Base-by-base conservation (phyloP, 2,113 vertebrate species). In the Notarius lentiginosus region DNA sequence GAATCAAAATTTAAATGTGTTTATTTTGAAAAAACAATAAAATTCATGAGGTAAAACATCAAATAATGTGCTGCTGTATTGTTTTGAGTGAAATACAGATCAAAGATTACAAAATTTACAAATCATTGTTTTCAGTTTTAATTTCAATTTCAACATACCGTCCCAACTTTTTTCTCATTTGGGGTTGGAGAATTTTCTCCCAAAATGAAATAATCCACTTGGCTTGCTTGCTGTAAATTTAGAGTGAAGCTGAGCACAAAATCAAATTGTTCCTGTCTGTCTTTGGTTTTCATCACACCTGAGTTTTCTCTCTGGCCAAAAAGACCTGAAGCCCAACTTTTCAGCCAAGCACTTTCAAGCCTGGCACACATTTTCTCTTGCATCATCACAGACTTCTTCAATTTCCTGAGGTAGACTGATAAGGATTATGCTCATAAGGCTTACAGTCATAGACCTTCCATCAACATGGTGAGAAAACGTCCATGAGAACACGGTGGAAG, bases 391-490 rank as follows among this genome's bases (percentile, higher is more conserved):
- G n/a, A 55, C 24, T 55, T 79, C 75, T 55, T 27, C 75, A 27
- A 55, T 79, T 55, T 79, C 24, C 75, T 79, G 49, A 14, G 51
- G n/a, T 20, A 20, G 53, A 56, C 77, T 20, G 77, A 79, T 79
- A 79, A 79, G 77, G 77, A 79, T 79, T 79, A 58, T 80, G 27
- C 55, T 56, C 75, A 55, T 79, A 79, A 79, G 51, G 75, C 55
- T 80, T 80, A 80, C 2, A 2, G 51, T 27, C 47, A 75, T 51
- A 75, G 47, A 51, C 47, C 24, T 27, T 79, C 75, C 56, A 41
- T 22, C 10, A 81, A 47, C 56, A 47, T 61, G 56, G 17, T 41
- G 79, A 41, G 27, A 61, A 61, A 24, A 12, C 2, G 3, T 61
- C 1, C 79, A 15, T 34, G 79, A 61, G 34, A 61, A 47, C 79